Conservation (phyloP, 2,888 invertebrate species). For the Criorhina ranunculi region DNA sequence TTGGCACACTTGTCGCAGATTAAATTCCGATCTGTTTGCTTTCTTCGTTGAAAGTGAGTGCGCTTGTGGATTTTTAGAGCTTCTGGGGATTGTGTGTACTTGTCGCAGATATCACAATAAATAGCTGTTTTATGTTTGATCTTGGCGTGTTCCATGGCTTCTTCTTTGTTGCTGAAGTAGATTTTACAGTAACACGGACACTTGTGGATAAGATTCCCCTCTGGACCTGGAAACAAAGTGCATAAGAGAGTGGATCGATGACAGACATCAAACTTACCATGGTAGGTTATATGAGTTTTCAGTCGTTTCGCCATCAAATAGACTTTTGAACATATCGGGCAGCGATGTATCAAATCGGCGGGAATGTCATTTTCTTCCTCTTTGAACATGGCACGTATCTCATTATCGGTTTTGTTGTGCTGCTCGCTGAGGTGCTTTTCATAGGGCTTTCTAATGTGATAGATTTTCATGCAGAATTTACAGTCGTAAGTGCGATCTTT, state of each 20-base stretch:
- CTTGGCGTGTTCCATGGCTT: conserved; percentile 84
- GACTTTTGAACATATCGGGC: conserved; percentile 82
- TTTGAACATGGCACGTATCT: conserved; percentile 80
- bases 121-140: conserved; percentile 83
- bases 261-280: conserved; percentile 78
- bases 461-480: conserved; percentile 82
- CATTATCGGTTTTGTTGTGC: conserved; percentile 80
- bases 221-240: conserved; percentile 73
- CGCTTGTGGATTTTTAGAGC: conserved; percentile 84
- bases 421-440: conserved; percentile 82
- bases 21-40: conserved; percentile 81
- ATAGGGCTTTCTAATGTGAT: conserved; percentile 82
- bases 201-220: conserved; percentile 82
- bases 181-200: conserved; percentile 84
- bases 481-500: conserved; percentile 82
- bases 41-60: conserved; percentile 78
- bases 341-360: conserved; percentile 80
- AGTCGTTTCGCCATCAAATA: conserved; percentile 82
- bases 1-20: conserved; percentile 84
- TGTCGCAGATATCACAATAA: conserved; percentile 84
- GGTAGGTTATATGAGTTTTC: conserved; percentile 81
- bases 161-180: conserved; percentile 83
- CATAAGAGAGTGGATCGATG: background rate
- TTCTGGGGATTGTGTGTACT: conserved; percentile 84
- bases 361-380: conserved; percentile 79